These are phyloP conservation scores for Julus scandinavius DNA, from an alignment of 2,888 invertebrate genomes.

Conservation along the genomic window DNA sequence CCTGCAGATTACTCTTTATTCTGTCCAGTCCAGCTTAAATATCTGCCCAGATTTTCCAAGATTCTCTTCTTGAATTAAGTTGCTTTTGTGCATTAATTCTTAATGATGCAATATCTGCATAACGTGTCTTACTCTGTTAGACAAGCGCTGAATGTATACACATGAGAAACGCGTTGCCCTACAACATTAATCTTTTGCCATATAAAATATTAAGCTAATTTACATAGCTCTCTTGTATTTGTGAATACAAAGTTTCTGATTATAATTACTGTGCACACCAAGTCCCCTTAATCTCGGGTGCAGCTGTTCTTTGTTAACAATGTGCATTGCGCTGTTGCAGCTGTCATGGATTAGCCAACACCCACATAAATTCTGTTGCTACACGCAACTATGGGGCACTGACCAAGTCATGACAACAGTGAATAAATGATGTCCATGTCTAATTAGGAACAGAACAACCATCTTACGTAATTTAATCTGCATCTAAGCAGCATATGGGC, in stretches of 20 bases:
- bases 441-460: no score
- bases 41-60: no score
- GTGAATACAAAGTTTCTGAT: not conserved
- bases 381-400: not conserved
- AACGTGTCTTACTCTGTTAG: no score
- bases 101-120: no score
- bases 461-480: no score
- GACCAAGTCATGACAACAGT: not conserved
- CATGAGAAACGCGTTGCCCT: no score
- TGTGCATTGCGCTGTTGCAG: not conserved
- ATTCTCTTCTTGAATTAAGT: no score
- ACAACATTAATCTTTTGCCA: not conserved
- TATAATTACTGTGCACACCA: not conserved
- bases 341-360: not conserved
- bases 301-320: not conserved
- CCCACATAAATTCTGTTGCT: slow-evolving; percentile 8
- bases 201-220: not conserved
- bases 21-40: no score
- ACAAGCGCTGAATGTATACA: no score
- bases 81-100: no score
- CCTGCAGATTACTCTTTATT: no score
- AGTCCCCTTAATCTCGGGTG: not conserved
- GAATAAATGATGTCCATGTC: not conserved
- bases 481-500: no score
- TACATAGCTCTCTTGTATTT: not conserved